Base-by-base conservation (phyloP, 2,888 invertebrate species). In the Cylindroiulus punctatus region DNA sequence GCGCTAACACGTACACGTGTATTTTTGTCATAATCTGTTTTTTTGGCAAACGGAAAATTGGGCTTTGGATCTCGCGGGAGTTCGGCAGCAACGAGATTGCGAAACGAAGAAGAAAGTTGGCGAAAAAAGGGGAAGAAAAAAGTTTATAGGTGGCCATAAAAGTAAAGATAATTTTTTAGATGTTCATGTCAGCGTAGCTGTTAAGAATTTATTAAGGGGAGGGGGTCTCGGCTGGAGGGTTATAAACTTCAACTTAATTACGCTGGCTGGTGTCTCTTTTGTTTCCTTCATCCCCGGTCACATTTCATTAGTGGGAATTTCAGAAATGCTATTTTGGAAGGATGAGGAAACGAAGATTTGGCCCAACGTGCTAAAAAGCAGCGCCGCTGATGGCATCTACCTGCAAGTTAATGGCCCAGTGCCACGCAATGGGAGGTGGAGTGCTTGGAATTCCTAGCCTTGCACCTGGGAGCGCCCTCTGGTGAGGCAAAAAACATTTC, bases 1-100 rank as follows among this genome's bases (percentile, higher is more conserved):
- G 52, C 52, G 52, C 52, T 52, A 52, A 52, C 52, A 17, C 52
- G 52, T 52, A 52, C 52, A 52, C 52, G 52, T 52, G 52, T 52
- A 52, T 52, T 52, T 52, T 52, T 52, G 52, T 52, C 52, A 52
- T 52, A 52, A 52, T 52, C 52, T 52, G 52, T 52, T 52, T 52
- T 52, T 52, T 52, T 52, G 52, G 52, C 52, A 52, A 52, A 52
- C 52, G 52, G 52, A 52, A 52, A 52, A 52, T 52, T 52, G 52
- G 52, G 52, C 52, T 52, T 52, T 17, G 12, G 52, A 19, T 52
- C 52, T 52, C 52, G 52, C 52, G 52, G 52, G 52, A 52, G 19
- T 52, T 52, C 17, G 52, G 52, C 17, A 52, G 52, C 14, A 52
- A 52, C 52, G 19, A 52, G 52, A 52, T 52, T 52, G 52, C 52